Conservation (phyloP, 2,888 invertebrate species). For the Drosophila austrosaltans region DNA sequence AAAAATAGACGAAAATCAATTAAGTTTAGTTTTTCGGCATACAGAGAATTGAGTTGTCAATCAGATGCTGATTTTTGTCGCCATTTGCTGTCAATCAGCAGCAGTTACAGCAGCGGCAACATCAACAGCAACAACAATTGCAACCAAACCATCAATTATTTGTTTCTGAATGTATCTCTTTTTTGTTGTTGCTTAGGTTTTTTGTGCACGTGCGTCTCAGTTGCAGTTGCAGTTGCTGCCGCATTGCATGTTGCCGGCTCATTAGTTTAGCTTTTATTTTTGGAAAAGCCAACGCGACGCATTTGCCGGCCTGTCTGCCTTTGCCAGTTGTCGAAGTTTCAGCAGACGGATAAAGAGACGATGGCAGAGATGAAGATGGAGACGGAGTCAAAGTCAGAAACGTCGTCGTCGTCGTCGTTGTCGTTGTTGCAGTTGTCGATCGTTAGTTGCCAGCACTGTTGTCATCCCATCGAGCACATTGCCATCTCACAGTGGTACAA, state of each 20-base stretch:
- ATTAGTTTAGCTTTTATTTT: constrained; percentile 79
- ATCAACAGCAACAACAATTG: constrained; percentile 53
- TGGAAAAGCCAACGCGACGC: constrained; percentile 79
- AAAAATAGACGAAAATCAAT: constrained; percentile 57
- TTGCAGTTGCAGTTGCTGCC: constrained; percentile 46
- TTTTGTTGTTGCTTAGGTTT: constrained; percentile 24
- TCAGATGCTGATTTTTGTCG: constrained; percentile 76
- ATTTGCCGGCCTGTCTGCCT: constrained; percentile 69
- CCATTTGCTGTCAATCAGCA: constrained; percentile 74
- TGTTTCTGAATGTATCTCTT: constrained; percentile 36
- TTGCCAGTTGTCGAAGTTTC: constrained; percentile 16
- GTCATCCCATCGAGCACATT: constrained; percentile 33
- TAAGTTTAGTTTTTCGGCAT: constrained; percentile 57
- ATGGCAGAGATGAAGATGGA: constrained; percentile 12
- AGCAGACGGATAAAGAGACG: neutral
- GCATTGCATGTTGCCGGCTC: constrained; percentile 79
- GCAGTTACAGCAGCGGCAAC: constrained; percentile 46
- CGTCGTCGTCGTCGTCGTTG: constrained; percentile 23
- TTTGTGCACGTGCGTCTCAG: constrained; percentile 67
- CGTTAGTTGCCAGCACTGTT: constrained; percentile 68
- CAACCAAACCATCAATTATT: constrained; percentile 73
- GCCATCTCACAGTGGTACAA: constrained; percentile 35
- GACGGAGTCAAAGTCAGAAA: constrained; percentile 37
- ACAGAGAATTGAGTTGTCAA: constrained; percentile 77
- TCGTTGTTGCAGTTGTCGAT: constrained; percentile 66